A percentile compares a stretch with the other conserved stretches of the same genome.
Conservation (phyloP, 2,888 invertebrate species). For the Pyrrhosoma nymphula region DNA sequence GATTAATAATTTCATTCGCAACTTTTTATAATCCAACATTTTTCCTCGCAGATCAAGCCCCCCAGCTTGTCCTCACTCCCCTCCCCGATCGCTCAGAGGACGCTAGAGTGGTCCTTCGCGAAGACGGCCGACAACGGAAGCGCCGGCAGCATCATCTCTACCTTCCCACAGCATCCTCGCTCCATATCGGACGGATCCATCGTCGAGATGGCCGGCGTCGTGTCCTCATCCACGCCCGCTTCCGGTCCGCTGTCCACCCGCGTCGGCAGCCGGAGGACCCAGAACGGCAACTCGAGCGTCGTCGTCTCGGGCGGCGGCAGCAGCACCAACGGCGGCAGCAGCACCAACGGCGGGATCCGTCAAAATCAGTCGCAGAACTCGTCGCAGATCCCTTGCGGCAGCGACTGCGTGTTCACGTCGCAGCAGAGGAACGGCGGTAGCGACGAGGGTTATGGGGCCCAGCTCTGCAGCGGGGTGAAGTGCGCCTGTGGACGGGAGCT, state of each 20-base stretch:
- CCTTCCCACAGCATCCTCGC: constrained; percentile 72
- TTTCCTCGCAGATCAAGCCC: constrained; percentile 70
- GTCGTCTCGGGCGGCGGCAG: constrained; percentile 70
- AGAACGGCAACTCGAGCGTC: not conserved
- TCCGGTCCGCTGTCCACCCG: constrained; percentile 66
- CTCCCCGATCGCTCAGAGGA: constrained; percentile 69
- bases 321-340: constrained; percentile 71
- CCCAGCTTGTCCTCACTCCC: constrained; percentile 70
- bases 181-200: constrained; percentile 70
- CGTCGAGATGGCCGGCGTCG: constrained; percentile 63
- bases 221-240: not conserved
- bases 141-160: constrained; percentile 69
- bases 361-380: not conserved
- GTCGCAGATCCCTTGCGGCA: not conserved
- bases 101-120: constrained; percentile 29
- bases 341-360: not conserved
- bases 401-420: not conserved
- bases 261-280: constrained; percentile 73
- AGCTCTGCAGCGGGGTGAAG: not conserved
- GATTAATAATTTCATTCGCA: too few species aligned
- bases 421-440: not conserved
- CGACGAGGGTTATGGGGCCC: not conserved
- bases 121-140: not conserved
- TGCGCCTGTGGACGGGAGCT: constrained; percentile 71
- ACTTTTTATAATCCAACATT: not conserved